Conservation (phyloP, 2,113 vertebrate genomes). For the Paramisgurnus dabryanus region DNA sequence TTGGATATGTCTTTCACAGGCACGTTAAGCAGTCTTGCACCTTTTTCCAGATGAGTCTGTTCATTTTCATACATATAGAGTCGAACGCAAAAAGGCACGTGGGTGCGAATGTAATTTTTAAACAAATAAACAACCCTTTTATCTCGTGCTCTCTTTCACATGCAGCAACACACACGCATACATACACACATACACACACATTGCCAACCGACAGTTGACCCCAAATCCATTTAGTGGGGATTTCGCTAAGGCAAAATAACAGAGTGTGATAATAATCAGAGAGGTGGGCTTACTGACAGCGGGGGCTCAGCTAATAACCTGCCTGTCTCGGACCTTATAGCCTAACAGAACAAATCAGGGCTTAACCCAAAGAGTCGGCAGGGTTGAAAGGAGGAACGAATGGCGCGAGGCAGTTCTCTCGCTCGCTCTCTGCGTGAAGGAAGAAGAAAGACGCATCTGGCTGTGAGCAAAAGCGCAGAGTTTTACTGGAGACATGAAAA, state of each 20-base stretch:
- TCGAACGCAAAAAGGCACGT: slow-evolving; percentile 20
- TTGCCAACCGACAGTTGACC: slow-evolving; percentile 27
- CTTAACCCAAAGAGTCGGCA: slow-evolving; percentile 59
- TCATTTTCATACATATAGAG: slow-evolving; percentile 16
- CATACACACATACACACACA: slow-evolving; percentile 27
- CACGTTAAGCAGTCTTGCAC: slow-evolving; percentile 19
- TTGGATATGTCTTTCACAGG: slow-evolving; percentile 11
- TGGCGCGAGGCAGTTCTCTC: slow-evolving; percentile 22
- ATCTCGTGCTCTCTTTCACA: not conserved
- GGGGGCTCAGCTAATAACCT: slow-evolving; percentile 48
- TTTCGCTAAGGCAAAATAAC: slow-evolving; percentile 45
- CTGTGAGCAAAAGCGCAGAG: slow-evolving; percentile 48
- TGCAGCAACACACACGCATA: slow-evolving; percentile 5
- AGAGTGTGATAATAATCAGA: slow-evolving; percentile 44
- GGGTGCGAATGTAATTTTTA: not conserved
- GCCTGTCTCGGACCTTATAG: slow-evolving; percentile 49
- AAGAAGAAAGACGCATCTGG: slow-evolving; percentile 50
- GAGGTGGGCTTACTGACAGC: slow-evolving; percentile 30
- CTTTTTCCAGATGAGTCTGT: slow-evolving; percentile 18
- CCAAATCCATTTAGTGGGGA: slow-evolving; percentile 28
- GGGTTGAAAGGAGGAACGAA: slow-evolving; percentile 41
- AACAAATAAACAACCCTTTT: slow-evolving; percentile 20
- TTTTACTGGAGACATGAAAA: slow-evolving; percentile 51
- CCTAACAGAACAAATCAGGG: slow-evolving; percentile 60
- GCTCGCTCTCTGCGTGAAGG: slow-evolving; percentile 46